Evolutionary conservation across 1,140 invertebrate species (phyloP).

Genomic region (Nebria ingens): DNA sequence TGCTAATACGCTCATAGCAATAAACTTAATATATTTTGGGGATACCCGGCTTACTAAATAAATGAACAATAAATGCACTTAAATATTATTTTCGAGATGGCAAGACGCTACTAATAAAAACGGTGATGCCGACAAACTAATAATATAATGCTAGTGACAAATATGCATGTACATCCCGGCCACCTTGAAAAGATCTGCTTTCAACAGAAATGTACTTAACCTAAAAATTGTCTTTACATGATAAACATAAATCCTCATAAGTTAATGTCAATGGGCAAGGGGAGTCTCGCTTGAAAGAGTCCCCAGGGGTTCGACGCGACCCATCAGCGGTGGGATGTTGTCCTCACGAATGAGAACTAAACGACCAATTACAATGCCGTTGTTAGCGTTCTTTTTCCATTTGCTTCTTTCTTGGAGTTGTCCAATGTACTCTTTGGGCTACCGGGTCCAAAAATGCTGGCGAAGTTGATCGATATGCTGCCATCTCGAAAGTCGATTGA

Average conservation of each 20-base stretch:
- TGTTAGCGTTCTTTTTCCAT: constrained; percentile 15
- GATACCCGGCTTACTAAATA: too few species aligned
- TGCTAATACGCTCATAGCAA: too few species aligned
- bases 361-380: constrained; percentile 17
- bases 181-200: not conserved
- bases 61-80: too few species aligned
- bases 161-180: not conserved
- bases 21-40: too few species aligned
- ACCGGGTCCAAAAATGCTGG: constrained; percentile 24
- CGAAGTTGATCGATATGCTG: constrained; percentile 15
- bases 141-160: too few species aligned
- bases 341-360: constrained; percentile 24
- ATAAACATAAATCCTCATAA: not conserved
- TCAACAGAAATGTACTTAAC: not conserved
- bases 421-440: constrained; percentile 22
- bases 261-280: not conserved
- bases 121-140: too few species aligned
- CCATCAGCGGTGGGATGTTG: constrained; percentile 23
- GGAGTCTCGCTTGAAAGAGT: constrained; percentile 12
- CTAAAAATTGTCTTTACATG: not conserved
- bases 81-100: too few species aligned
- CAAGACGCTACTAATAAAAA: too few species aligned
- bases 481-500: constrained; percentile 14
- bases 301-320: constrained; percentile 17
- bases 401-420: constrained; percentile 21